A percentile compares a stretch with the other conserved stretches of the same genome.
These are phyloP conservation scores for Drosophila atripex DNA, from an alignment of 2,888 invertebrate genomes.

Conservation along the genomic window DNA sequence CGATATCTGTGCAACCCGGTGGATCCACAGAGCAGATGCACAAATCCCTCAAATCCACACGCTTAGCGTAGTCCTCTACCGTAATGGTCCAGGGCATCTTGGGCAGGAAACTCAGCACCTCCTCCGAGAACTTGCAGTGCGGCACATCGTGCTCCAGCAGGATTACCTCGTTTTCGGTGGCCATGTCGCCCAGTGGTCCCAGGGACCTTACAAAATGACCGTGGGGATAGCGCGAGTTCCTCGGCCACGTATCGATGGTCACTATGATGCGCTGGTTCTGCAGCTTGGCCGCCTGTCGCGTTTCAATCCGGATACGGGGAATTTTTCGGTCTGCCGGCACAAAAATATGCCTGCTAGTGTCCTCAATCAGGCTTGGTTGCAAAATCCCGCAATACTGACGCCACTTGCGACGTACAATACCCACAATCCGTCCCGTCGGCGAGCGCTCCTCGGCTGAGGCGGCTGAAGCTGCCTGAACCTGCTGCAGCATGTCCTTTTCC, in stretches of 20 bases:
- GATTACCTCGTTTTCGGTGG: constrained; percentile 98
- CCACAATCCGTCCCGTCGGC: constrained; percentile 93
- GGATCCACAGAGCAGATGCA: constrained; percentile 98
- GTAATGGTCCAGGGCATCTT: constrained; percentile 95
- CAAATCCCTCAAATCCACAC: constrained; percentile 93
- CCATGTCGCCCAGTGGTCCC: constrained; percentile 96
- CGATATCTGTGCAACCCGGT: constrained; percentile 99
- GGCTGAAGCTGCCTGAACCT: constrained; percentile 55
- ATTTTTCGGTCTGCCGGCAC: constrained; percentile 97
- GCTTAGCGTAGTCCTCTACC: constrained; percentile 90
- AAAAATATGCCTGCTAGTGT: constrained; percentile 92
- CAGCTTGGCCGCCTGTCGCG: constrained; percentile 93
- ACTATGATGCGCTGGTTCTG: constrained; percentile 95
- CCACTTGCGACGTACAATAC: constrained; percentile 98
- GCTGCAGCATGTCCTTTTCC: constrained; percentile 85
- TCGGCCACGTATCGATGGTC: constrained; percentile 98
- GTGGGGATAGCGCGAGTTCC: constrained; percentile 95
- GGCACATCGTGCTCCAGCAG: constrained; percentile 98
- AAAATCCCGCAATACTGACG: constrained; percentile 98
- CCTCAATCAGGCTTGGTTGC: constrained; percentile 89
- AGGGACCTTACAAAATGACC: constrained; percentile 98
- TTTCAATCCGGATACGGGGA: constrained; percentile 97
- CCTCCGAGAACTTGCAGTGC: constrained; percentile 96
- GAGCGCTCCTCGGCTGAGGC: constrained; percentile 81
- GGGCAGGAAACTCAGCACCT: constrained; percentile 96